These are phyloP conservation scores for Anguilla pacifica DNA, from an alignment of 2,797 vertebrate genomes.

Conservation along the genomic window DNA sequence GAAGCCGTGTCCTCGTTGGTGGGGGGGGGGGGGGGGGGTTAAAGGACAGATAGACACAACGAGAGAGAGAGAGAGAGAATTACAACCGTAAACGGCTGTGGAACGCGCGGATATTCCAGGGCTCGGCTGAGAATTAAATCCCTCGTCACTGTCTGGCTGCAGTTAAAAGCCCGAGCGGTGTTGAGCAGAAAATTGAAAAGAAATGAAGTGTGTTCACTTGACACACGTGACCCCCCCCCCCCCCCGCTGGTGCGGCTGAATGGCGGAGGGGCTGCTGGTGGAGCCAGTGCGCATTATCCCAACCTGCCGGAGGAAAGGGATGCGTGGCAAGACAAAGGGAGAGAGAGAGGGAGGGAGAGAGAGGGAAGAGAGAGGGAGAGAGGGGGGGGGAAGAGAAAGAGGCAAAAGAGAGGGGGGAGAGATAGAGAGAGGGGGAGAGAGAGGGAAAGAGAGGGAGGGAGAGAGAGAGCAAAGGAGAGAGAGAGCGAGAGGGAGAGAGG, in stretches of 20 bases:
- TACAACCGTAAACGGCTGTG: slow-evolving; percentile 32
- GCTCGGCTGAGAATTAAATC: slow-evolving; percentile 32
- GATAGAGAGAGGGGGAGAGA: neutral
- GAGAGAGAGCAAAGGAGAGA: too few species aligned
- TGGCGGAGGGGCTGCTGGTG: slow-evolving; percentile 56
- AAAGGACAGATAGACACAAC: slow-evolving; percentile 12
- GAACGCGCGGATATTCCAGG: slow-evolving; percentile 30
- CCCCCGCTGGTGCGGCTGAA: slow-evolving; percentile 61
- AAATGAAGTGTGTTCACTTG: slow-evolving; percentile 72
- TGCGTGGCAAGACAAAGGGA: slow-evolving; percentile 21
- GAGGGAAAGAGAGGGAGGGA: slow-evolving; percentile 39
- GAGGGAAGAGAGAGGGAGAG: slow-evolving; percentile 45
- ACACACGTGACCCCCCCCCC: slow-evolving; percentile 65
- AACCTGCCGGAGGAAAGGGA: slow-evolving; percentile 56
- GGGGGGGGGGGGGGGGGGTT: neutral
- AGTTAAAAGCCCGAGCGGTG: slow-evolving; percentile 40
- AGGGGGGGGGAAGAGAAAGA: slow-evolving; percentile 45
- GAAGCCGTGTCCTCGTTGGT: neutral
- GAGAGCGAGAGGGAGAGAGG: too few species aligned
- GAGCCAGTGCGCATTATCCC: slow-evolving; percentile 71
- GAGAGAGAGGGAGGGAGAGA: neutral
- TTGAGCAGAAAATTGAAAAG: slow-evolving; percentile 55
- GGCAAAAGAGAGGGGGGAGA: neutral
- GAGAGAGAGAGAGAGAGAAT: slow-evolving; percentile 7
- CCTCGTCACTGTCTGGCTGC: slow-evolving; percentile 23